phyloP scores from a whole-genome alignment of 2,113 vertebrate genomes.

The Dicrurus megarhynchus region DNA sequence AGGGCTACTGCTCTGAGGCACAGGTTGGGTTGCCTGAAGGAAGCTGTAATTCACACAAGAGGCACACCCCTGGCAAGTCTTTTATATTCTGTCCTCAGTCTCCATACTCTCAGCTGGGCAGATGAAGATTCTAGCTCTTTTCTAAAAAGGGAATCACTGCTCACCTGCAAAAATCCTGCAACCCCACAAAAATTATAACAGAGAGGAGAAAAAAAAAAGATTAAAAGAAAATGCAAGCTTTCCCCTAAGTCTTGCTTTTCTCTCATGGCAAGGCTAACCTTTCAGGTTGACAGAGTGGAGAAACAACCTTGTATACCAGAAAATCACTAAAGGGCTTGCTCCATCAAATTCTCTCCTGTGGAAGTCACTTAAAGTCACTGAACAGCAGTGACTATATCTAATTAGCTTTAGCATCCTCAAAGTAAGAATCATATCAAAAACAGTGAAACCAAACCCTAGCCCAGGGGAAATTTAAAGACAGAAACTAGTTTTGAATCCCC shows the following conservation, averaged over 20 bases:
- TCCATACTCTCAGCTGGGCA: background rate
- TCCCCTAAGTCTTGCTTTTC: background rate
- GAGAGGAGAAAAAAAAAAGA: background rate
- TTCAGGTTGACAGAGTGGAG: background rate
- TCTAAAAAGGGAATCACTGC: background rate
- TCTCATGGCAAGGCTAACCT: background rate
- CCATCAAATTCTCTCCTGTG: background rate
- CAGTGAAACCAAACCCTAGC: background rate
- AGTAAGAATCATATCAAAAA: background rate
- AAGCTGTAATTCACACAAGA: background rate
- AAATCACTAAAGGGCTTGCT: background rate
- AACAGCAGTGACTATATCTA: background rate
- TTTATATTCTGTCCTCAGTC: background rate
- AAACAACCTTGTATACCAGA: background rate
- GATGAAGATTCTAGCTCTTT: background rate
- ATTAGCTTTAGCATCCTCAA: background rate
- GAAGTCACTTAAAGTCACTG: background rate
- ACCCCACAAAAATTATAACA: accelerated
- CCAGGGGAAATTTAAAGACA: background rate
- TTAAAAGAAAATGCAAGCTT: background rate
- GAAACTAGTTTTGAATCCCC: background rate
- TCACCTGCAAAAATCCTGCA: background rate
- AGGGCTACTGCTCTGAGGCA: background rate
- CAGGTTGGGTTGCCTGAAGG: background rate
- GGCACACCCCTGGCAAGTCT: background rate